These are phyloP conservation scores for Drosophila ochracea DNA, from an alignment of 2,888 invertebrate species.

Conservation along the genomic window DNA sequence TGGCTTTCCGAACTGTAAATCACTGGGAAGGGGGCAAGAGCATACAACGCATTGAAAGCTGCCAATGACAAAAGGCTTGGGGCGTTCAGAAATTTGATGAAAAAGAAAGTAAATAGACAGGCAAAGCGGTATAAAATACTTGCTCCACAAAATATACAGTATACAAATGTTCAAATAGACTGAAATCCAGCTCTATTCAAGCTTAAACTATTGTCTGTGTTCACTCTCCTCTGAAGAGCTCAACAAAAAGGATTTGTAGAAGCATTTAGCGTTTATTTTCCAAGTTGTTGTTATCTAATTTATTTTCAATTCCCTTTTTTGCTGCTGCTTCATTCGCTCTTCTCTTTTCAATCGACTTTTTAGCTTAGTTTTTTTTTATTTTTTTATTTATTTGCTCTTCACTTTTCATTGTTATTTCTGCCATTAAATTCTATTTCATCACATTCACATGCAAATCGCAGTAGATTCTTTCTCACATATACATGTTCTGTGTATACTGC, in stretches of 20 bases:
- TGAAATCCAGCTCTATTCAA: background rate
- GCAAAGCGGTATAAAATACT: conserved; percentile 2
- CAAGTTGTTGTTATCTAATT: background rate
- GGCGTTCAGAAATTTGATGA: conserved; percentile 36
- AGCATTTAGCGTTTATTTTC: conserved; percentile 9
- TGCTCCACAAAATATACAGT: background rate
- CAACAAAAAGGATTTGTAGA: conserved; percentile 12
- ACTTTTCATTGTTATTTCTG: conserved; percentile 60
- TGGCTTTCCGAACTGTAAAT: conserved; percentile 75
- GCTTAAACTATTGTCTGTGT: background rate
- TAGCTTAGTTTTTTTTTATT: conserved; percentile 42
- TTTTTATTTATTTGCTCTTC: conserved; percentile 72
- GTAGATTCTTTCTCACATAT: conserved; percentile 27
- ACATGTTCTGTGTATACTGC: background rate
- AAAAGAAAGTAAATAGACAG: conserved; percentile 24
- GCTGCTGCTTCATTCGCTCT: background rate
- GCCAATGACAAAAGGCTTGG: conserved; percentile 51
- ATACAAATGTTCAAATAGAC: background rate
- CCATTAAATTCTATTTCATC: conserved; percentile 77
- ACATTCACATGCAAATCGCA: conserved; percentile 77
- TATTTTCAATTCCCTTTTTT: conserved; percentile 3
- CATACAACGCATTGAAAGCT: conserved; percentile 27
- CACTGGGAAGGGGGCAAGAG: conserved; percentile 30
- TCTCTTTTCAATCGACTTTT: conserved; percentile 45
- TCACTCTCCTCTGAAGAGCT: background rate